Evolutionary conservation across 2,113 vertebrate species (phyloP).

Genomic region (Ceyx melanurus): DNA sequence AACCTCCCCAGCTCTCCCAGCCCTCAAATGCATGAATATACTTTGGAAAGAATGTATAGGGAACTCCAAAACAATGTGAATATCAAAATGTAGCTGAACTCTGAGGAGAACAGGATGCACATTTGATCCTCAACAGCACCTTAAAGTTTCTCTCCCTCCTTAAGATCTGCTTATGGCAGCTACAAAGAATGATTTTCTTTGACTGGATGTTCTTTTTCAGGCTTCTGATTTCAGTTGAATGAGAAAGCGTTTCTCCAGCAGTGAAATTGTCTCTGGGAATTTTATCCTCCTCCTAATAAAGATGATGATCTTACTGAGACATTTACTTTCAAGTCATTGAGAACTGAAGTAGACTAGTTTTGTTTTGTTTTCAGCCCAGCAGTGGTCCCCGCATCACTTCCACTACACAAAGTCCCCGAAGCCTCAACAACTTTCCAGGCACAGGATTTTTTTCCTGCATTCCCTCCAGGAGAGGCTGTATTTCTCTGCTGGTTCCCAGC

Average conservation of each 20-base stretch:
- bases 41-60: neutral
- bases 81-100: neutral
- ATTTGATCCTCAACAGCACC: neutral
- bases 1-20: no score
- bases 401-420: rapidly evolving
- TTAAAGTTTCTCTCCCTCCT: neutral
- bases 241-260: neutral
- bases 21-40: neutral
- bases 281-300: neutral
- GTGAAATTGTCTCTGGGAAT: neutral
- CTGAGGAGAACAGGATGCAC: neutral
- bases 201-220: neutral
- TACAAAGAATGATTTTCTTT: neutral
- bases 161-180: neutral
- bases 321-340: neutral
- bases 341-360: neutral
- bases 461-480: neutral
- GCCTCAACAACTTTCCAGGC: neutral
- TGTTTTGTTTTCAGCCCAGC: neutral
- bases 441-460: rapidly evolving
- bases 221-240: neutral
- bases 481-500: neutral
- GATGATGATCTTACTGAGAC: neutral
- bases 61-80: neutral
- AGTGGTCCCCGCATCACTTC: neutral